Evolutionary conservation across 2,888 invertebrate genomes (phyloP), one percentile per base, ranked within the genome.

Genomic region (Conomelus anceps): DNA sequence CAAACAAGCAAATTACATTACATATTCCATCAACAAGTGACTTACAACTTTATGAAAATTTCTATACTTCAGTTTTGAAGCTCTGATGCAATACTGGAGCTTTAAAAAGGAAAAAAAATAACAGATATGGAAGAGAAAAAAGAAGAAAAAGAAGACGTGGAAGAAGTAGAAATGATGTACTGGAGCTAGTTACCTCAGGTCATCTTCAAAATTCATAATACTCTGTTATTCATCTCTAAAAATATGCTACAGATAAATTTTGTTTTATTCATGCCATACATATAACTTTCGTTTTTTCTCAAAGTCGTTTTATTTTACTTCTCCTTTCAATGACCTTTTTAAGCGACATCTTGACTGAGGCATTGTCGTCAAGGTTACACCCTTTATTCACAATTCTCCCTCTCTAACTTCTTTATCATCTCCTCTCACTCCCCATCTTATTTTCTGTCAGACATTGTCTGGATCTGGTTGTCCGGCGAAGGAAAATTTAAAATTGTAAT

Each of bases 401-500:
- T 34, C 34, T 34, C 13, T 34, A 17, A n/a, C 63, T 63, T 63
- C 7, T 7, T 13, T n/a, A n/a, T n/a, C n/a, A n/a, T 63, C 63
- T 63, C 63, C n/a, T 63, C n/a, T n/a, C 63, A 63, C 63, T n/a
- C n/a, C 11, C 17, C 34, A 9, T 6, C 34, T 34, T 17, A n/a
- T 13, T 3, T 63, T 63, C n/a, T n/a, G 63, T 63, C 63, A n/a
- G 63, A n/a, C 1, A 34, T 11, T 34, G 34, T 1, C 17, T 17
- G 34, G 11, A n/a, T 63, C 63, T 63, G n/a, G 63, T 63, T 1
- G 63, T 63, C n/a, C 4, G 17, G 63, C 63, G n/a, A n/a, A 20
- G 63, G 63, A n/a, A 86, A 24, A 89, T 89, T 88, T 89, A 87
- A 89, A 89, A 89, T 89, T 89, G 87, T 89, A 89, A 89, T 89